Evolutionary conservation across 1,140 invertebrate genomes (phyloP).

Genomic region (Hyles euphorbiae): DNA sequence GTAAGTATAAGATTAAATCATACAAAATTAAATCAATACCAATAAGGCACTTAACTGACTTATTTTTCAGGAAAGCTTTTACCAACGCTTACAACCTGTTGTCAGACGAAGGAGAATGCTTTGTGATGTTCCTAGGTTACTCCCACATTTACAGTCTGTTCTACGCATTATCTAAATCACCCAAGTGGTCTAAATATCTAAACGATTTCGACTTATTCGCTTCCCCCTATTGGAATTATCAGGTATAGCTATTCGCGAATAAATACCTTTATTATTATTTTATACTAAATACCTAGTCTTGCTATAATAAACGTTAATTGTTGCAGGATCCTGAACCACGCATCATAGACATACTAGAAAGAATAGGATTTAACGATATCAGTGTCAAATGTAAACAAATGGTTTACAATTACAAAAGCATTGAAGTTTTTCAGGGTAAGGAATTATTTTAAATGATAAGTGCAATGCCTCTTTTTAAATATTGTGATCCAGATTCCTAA

Average conservation of each 20-base stretch:
- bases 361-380: slow-evolving; percentile 16
- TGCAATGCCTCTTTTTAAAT: too few species aligned
- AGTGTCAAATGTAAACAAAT: slow-evolving; percentile 15
- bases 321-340: slow-evolving; percentile 14
- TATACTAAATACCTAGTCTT: neutral
- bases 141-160: slow-evolving; percentile 1
- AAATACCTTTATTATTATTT: neutral
- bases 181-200: neutral
- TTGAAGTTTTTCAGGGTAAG: slow-evolving; percentile 16
- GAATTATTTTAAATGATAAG: neutral
- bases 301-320: neutral
- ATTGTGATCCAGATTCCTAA: neutral
- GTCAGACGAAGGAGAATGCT: slow-evolving; percentile 1
- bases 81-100: slow-evolving; percentile 5
- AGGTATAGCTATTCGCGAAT: neutral
- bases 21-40: neutral
- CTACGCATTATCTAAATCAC: neutral
- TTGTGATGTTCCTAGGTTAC: slow-evolving; percentile 3
- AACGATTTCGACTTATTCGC: neutral
- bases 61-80: slow-evolving; percentile 9
- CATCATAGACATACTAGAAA: slow-evolving; percentile 11
- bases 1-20: neutral
- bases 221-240: neutral
- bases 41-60: neutral
- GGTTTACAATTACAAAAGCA: slow-evolving; percentile 8